Conservation (phyloP, 2,797 vertebrate genomes). For the Thamnophis elegans region DNA sequence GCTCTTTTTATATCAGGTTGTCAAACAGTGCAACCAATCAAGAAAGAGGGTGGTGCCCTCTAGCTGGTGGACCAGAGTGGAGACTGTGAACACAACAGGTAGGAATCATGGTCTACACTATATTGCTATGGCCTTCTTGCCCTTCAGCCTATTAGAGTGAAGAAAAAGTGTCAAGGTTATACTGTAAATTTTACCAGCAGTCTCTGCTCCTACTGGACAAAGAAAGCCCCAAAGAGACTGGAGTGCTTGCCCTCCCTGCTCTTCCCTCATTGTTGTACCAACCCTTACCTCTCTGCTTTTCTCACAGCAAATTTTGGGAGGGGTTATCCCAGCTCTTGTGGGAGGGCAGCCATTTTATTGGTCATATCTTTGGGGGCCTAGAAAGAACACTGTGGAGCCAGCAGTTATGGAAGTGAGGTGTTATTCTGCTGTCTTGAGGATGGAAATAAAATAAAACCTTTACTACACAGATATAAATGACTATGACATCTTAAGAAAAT, state of each 20-base stretch:
- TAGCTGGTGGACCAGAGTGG: too few species aligned
- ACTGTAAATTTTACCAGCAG: not conserved
- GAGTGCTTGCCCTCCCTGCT: not conserved
- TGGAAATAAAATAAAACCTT: not conserved
- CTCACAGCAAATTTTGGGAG: not conserved
- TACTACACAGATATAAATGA: not conserved
- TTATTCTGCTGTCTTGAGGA: not conserved
- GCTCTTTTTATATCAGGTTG: too few species aligned
- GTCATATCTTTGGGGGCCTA: not conserved
- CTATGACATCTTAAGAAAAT: not conserved
- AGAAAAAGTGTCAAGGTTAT: not conserved
- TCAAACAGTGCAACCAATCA: too few species aligned
- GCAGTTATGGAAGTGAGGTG: not conserved
- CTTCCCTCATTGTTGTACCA: not conserved
- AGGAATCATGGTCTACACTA: not conserved
- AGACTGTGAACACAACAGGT: not conserved
- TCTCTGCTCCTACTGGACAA: not conserved
- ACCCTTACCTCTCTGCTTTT: not conserved
- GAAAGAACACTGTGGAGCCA: not conserved
- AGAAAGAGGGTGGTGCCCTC: too few species aligned
- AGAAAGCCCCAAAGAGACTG: not conserved
- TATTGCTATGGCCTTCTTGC: not conserved
- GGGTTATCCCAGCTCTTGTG: not conserved
- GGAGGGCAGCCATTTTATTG: not conserved
- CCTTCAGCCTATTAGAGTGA: not conserved